Conservation (phyloP, 2,888 invertebrate species). For the Amphipoea lucens region DNA sequence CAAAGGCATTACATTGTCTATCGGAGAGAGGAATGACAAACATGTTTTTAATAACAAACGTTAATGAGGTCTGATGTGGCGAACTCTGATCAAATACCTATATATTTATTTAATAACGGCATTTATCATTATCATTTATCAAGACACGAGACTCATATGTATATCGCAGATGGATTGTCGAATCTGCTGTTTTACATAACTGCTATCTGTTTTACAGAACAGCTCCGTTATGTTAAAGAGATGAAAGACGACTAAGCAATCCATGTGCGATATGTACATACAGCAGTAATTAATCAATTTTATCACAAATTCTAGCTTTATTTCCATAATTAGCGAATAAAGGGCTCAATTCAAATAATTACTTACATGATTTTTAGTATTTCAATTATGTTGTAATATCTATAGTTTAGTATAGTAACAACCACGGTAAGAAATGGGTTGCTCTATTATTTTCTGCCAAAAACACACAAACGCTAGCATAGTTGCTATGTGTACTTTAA, state of each 20-base stretch:
- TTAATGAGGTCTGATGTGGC: slow-evolving; percentile 21
- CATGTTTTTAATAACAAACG: slow-evolving; percentile 65
- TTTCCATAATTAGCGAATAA: not conserved
- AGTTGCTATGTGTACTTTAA: slow-evolving; percentile 33
- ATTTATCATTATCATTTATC: too few species aligned
- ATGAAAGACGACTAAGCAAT: not conserved
- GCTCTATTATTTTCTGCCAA: slow-evolving; percentile 11
- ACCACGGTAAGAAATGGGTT: not conserved
- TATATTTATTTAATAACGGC: not conserved
- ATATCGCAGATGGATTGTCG: not conserved
- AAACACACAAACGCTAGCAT: slow-evolving; percentile 1
- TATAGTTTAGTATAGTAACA: not conserved
- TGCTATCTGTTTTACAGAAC: not conserved
- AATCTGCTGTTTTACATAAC: not conserved
- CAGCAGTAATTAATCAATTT: not conserved
- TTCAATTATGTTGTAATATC: not conserved
- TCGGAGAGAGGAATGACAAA: slow-evolving; percentile 69
- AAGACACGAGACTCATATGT: not conserved
- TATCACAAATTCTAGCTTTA: not conserved
- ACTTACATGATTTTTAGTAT: not conserved
- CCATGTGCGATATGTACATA: not conserved
- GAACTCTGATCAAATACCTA: not conserved
- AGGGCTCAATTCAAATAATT: not conserved
- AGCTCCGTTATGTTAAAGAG: not conserved
- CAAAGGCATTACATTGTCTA: slow-evolving; percentile 74